Evolutionary conservation across 1,140 invertebrate species (phyloP), one percentile per base, ranked within the genome.

Genomic region (Solenopsis invicta): DNA sequence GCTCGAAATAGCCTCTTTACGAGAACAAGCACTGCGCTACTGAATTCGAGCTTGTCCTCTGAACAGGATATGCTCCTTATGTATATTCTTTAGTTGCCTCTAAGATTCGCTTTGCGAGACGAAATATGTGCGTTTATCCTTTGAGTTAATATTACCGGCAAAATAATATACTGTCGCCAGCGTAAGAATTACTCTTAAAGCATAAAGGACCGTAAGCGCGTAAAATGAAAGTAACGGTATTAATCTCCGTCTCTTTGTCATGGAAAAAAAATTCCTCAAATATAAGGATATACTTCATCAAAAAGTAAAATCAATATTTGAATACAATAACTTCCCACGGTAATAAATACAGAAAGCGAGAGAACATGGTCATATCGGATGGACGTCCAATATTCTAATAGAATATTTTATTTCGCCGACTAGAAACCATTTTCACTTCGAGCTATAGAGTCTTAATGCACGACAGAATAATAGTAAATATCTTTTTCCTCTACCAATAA

Each of bases 291-390:
- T n/a, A 16, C 24, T 72, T 82, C 13, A 13, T n/a, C 34, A 56
- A 75, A 75, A 75, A 75, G n/a, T 75, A 54, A 74, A 45, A 62
- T 81, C 21, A 71, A 81, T 81, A n/a, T 48, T 69, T 71, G 21
- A 81, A 45, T 54, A 54, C 50, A 59, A n/a, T 67, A 69, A 41
- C 21, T 59, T 82, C 13, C 9, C 21, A 72, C 37, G 16, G 12
- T 29, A 54, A 81, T 80, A 80, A 37, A 77, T 52, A 37, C 48
- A 52, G 13, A 37, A 52, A 80, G 12, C 37, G 16, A 56, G 52
- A 72, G 21, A 72, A 72, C 37, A 72, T 21, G 3, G 6, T 69
- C 37, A 29, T 6, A 81, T n/a, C 37, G 59, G 24, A 29, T 24
- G 34, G 24, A 48, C 6, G 21, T 41, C 29, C 29, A 67, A 59